Base-by-base conservation (phyloP, 2,797 vertebrate species). In the Oceanodroma leucorhoa region DNA sequence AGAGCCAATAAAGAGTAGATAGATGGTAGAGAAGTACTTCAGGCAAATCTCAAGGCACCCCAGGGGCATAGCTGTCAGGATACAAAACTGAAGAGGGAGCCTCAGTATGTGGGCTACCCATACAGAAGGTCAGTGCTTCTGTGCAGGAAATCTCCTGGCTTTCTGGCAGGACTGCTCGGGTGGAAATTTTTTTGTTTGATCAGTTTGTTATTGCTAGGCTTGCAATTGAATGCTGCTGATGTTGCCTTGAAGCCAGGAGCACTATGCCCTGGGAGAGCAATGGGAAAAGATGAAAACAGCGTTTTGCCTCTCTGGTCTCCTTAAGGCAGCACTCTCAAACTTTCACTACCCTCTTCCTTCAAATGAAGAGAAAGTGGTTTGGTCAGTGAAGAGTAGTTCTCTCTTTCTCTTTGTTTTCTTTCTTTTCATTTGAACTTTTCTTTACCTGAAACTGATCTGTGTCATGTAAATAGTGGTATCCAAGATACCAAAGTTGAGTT, bases 21-120 rank as follows among this genome's bases (percentile, higher is more conserved):
- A 55, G 64, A 55, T 29, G 20, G 2, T 34, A 62, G 64, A 53
- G 62, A 71, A 43, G 24, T 54, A 58, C 38, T 65, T 92, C 32
- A 50, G 57, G 41, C 10, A 29, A 46, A 55, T 86, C 54, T 67
- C 41, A 72, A 45, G 26, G 30, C 12, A 72, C 14, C 18, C 8
- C 13, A 26, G 8, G 9, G 26, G 4, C 45, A n/a, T 10, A 71
- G 23, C 6, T 92, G 38, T 51, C 70, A 51, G 58, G 51, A 18
- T 41, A 36, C 13, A 60, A 55, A 78, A n/a, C 62, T 69, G n/a
- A 30, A 83, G 41, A 78, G 75, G 18, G 20, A 91, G 50, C 13
- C 22, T 83, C 45, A 67, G 26, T 62, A 1, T 22, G 10, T 29
- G 14, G 22, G 17, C 34, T 83, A 13, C 16, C 10, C 0, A 0